Evolutionary conservation across 2,888 invertebrate genomes (phyloP).

Genomic region (Didymodactylos carnosus): DNA sequence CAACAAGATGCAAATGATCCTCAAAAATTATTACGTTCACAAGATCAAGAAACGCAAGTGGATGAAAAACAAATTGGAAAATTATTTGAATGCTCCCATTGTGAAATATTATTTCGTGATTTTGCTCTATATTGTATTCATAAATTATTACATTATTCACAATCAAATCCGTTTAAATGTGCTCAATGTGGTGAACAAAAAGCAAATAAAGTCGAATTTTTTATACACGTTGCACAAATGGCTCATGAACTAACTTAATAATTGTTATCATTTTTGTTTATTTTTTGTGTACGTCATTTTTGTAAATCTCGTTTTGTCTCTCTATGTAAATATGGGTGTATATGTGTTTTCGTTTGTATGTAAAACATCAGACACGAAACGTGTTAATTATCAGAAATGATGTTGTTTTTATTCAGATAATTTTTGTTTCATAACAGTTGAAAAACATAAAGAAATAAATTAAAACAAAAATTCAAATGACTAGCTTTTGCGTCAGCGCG

Average conservation of each 20-base stretch:
- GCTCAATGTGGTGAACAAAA: neutral
- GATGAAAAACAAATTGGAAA: neutral
- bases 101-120: conserved; percentile 12
- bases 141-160: conserved; percentile 1
- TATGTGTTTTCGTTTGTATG: too few relatives aligned
- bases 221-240: neutral
- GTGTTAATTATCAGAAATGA: too few relatives aligned
- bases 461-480: too few relatives aligned
- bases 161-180: neutral
- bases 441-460: too few relatives aligned
- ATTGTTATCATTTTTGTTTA: too few relatives aligned
- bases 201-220: neutral
- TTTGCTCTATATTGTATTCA: conserved; percentile 9
- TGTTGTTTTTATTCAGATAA: too few relatives aligned
- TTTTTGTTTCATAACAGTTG: too few relatives aligned
- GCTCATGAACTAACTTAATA: neutral
- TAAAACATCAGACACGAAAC: too few relatives aligned
- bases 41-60: neutral
- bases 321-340: too few relatives aligned
- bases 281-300: too few relatives aligned
- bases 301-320: too few relatives aligned
- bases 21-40: neutral
- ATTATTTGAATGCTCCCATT: conserved; percentile 11
- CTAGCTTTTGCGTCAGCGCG: too few relatives aligned
- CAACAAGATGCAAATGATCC: neutral